Base-by-base conservation (phyloP, 2,888 invertebrate genomes). In the Acanthosepion lycidas region DNA sequence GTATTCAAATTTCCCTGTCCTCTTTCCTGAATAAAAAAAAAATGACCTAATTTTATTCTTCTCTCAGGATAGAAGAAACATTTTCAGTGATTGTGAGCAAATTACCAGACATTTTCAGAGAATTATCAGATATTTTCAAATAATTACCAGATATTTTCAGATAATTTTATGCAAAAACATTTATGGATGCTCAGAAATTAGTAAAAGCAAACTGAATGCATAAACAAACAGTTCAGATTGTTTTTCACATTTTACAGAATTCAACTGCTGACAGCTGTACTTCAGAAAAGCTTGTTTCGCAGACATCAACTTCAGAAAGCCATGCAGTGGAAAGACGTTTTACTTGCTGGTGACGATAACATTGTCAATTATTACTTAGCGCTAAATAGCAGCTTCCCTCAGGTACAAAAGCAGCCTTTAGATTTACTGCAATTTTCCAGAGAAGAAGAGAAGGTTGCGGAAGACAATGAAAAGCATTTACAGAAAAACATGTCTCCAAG, bases 211-310 rank as follows among this genome's bases (percentile, higher is more conserved):
- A 20, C 26, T 20, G 20, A 23, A 59, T 59, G 20, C 23, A 59
- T 59, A 15, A 18, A 55, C 51, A 55, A 15, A 55, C 18, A 18
- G 20, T 20, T 18, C 18, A 18, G 18, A 55, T 55, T 55, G 15
- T 51, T 20, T 49, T 93, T 93, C 23, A 1, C 28, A 6, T 26
- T 18, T 53, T 93, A 5, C 51, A 93, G 93, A 53, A 93, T 93
- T 93, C 93, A 93, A 28, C n/a, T 93, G n/a, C 53, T 93, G 53
- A 53, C 18, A 23, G 53, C 49, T 49, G n/a, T 93, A 2, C 93
- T 93, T n/a, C 93, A 93, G 28, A 93, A 93, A 93, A 53, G 12
- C 93, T n/a, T 93, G 51, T 93, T 93, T 20, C 48, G 93, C 28
- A 53, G n/a, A n/a, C 53, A 48, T 51, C 51, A 93, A 93, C 53